These are phyloP conservation scores for Corticium candelabrum DNA, from an alignment of 37 sponge, comb jelly and placozoan genomes.

Conservation along the genomic window DNA sequence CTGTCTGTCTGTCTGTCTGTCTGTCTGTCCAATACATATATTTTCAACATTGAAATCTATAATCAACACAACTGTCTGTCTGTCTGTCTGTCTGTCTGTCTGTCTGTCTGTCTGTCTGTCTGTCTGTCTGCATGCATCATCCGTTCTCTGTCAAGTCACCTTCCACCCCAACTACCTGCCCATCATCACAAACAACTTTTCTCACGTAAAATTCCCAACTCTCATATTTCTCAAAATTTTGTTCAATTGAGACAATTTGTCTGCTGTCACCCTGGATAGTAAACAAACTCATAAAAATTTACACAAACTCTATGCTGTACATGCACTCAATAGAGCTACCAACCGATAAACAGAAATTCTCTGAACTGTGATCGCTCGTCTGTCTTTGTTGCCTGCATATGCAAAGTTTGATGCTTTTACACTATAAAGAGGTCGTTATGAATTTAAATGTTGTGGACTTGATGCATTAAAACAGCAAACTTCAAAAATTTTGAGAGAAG, in stretches of 20 bases:
- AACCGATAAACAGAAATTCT: conserved; percentile 56
- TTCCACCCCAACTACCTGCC: too few species aligned
- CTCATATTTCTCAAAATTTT: conserved; percentile 28
- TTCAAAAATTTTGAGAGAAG: conserved; percentile 38
- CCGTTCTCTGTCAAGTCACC: too few species aligned
- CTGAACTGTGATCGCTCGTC: conserved; percentile 82
- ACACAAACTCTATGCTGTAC: neutral
- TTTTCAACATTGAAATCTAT: too few species aligned
- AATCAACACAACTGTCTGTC: too few species aligned
- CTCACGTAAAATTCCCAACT: conserved; percentile 64
- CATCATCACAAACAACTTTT: neutral
- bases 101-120: too few species aligned
- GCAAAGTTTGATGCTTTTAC: conserved; percentile 44
- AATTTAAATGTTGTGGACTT: too few species aligned
- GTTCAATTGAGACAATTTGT: conserved; percentile 52
- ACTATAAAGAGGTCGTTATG: conserved; percentile 13
- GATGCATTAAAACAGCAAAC: conserved; percentile 8
- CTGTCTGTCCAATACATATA: too few species aligned
- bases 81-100: too few species aligned
- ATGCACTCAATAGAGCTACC: neutral
- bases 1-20: too few species aligned
- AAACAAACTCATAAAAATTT: conserved; percentile 12
- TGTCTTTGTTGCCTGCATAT: conserved; percentile 87
- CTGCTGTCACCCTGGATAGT: conserved; percentile 31
- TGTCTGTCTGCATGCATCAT: too few species aligned